A percentile compares a stretch with the other conserved stretches of the same genome.
These are phyloP conservation scores for Aplysina aerophoba DNA, from an alignment of 37 sponge, comb jelly and placozoan species.

Conservation along the genomic window DNA sequence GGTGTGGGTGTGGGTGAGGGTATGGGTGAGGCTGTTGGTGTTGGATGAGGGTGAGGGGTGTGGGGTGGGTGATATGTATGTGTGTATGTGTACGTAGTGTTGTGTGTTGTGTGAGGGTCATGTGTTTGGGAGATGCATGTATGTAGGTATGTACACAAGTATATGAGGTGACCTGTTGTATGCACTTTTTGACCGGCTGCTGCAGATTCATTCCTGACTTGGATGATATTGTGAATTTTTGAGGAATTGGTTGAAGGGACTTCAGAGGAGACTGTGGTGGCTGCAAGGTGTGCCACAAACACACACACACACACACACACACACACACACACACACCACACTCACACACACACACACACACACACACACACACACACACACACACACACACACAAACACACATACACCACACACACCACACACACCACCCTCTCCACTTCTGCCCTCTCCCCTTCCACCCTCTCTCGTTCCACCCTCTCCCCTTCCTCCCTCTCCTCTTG, in stretches of 20 bases:
- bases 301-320: too few species aligned
- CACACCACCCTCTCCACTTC: too few species aligned
- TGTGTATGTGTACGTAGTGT: not conserved
- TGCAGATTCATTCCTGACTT: constrained; percentile 93
- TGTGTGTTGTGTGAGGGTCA: too few species aligned
- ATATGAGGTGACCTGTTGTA: not conserved
- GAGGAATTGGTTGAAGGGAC: constrained; percentile 70
- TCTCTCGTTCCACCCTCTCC: not conserved
- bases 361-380: too few species aligned
- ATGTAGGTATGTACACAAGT: constrained; percentile 14
- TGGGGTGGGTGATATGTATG: not conserved
- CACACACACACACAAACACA: too few species aligned
- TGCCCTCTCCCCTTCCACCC: too few species aligned
- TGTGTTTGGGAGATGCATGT: too few species aligned
- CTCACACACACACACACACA: too few species aligned
- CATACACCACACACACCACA: too few species aligned
- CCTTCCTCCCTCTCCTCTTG: not conserved
- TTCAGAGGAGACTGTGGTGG: constrained; percentile 56
- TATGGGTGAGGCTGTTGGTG: constrained; percentile 1
- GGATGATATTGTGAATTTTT: constrained; percentile 91
- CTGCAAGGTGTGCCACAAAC: constrained; percentile 44
- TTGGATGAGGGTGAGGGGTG: not conserved
- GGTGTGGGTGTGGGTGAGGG: constrained; percentile 16
- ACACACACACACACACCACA: too few species aligned
- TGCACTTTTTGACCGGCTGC: not conserved